These are phyloP conservation scores for Hemistola chrysoprasaria DNA, from an alignment of 2,888 invertebrate genomes.

Conservation along the genomic window DNA sequence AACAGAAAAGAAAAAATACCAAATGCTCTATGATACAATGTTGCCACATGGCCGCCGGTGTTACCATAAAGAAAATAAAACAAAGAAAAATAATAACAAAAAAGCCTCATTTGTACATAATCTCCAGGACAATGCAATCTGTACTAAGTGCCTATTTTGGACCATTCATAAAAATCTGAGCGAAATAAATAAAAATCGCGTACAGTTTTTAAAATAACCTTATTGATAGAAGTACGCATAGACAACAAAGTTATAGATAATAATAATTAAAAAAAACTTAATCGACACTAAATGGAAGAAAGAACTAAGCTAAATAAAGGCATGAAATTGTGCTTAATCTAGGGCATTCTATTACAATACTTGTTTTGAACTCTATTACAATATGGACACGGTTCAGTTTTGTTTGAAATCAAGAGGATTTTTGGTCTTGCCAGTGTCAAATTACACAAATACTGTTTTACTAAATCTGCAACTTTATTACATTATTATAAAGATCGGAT, in stretches of 20 bases:
- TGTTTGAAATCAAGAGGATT: too few species aligned
- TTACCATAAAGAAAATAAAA: constrained; percentile 44
- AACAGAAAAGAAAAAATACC: constrained; percentile 54
- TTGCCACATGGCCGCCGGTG: constrained; percentile 41
- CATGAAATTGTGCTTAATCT: constrained; percentile 48
- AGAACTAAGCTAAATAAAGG: constrained; percentile 70
- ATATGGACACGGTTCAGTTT: too few species aligned
- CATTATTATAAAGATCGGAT: too few species aligned
- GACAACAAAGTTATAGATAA: constrained; percentile 62
- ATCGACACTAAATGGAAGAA: constrained; percentile 75
- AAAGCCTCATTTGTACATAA: constrained; percentile 67
- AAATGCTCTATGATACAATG: constrained; percentile 63
- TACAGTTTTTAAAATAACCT: constrained; percentile 37
- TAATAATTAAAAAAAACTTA: constrained; percentile 70
- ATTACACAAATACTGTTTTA: too few species aligned
- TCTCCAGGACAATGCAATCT: constrained; percentile 56
- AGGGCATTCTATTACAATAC: constrained; percentile 29
- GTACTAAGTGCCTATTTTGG: constrained; percentile 44
- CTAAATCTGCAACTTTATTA: too few species aligned
- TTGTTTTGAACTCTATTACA: constrained; percentile 18
- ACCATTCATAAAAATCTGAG: constrained; percentile 53
- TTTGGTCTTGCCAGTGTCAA: constrained; percentile 6
- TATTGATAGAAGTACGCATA: constrained; percentile 49
- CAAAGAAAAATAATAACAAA: constrained; percentile 53
- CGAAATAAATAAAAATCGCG: constrained; percentile 59